Evolutionary conservation across 2,888 invertebrate species (phyloP).

Genomic region (Stomorhina lunata): DNA sequence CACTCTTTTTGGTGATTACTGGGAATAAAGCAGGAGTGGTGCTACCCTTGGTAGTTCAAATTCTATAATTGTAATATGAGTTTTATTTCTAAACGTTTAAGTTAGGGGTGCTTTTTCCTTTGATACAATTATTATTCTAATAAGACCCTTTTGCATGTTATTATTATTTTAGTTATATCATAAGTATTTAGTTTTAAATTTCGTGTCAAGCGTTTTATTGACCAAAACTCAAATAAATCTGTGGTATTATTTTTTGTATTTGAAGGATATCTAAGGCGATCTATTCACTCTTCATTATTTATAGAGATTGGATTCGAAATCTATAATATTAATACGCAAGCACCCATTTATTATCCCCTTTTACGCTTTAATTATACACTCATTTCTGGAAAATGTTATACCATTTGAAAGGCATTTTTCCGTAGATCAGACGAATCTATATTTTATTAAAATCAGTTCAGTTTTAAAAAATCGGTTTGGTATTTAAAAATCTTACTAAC

Average conservation of each 20-base stretch:
- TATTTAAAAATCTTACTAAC: no score
- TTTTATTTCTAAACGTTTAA: neutral
- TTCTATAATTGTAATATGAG: neutral
- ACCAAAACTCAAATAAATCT: conserved; percentile 71
- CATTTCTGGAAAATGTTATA: no score
- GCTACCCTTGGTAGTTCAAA: conserved; percentile 48
- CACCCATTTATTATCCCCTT: no score
- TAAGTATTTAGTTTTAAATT: conserved; percentile 46
- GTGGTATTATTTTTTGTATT: neutral
- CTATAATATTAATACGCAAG: no score
- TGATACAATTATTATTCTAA: conserved; percentile 69
- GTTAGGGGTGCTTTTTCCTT: conserved; percentile 32
- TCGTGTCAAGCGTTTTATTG: conserved; percentile 73
- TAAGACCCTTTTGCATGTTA: conserved; percentile 68
- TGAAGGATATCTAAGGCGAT: no score
- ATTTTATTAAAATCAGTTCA: no score
- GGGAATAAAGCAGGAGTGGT: neutral
- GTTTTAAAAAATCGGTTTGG: no score
- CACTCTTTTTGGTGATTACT: conserved; percentile 52
- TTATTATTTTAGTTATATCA: conserved; percentile 9
- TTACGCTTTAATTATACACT: no score
- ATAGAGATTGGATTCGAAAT: no score
- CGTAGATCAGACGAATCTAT: no score
- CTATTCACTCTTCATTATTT: no score
- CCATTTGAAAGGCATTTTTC: no score